Conservation (phyloP, 1,140 invertebrate species). For the Dendrolimus kikuchii region DNA sequence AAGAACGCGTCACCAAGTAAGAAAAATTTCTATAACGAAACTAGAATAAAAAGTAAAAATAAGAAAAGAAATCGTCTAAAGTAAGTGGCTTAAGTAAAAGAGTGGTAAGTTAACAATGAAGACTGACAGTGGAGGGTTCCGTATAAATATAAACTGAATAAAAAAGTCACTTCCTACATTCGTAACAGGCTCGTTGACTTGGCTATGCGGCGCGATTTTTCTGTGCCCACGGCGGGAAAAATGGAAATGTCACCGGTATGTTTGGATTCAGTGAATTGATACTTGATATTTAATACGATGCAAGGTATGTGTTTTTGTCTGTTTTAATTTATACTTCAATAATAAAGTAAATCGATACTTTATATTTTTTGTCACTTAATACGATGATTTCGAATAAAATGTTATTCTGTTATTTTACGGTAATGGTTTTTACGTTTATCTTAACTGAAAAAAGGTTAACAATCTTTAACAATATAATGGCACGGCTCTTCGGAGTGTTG, state of each 20-base stretch:
- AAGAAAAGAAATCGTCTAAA: constrained; percentile 8
- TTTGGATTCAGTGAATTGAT: constrained; percentile 20
- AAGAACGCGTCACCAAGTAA: too few relatives aligned
- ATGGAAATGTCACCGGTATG: constrained; percentile 38
- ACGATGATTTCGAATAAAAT: too few relatives aligned
- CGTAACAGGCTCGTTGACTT: constrained; percentile 19
- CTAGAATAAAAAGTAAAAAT: background rate
- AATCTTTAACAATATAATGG: too few relatives aligned
- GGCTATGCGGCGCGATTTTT: constrained; percentile 18
- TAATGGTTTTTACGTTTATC: too few relatives aligned
- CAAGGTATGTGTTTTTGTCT: background rate
- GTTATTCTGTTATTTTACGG: too few relatives aligned
- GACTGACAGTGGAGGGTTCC: constrained; percentile 27
- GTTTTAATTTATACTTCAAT: too few relatives aligned
- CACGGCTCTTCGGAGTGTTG: too few relatives aligned
- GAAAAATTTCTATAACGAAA: too few relatives aligned
- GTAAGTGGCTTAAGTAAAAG: constrained; percentile 32
- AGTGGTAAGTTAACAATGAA: constrained; percentile 26
- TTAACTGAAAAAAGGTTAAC: too few relatives aligned
- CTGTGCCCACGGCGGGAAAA: constrained; percentile 29
- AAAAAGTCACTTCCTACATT: constrained; percentile 28
- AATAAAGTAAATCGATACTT: too few relatives aligned
- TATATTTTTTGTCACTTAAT: too few relatives aligned
- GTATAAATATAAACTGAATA: constrained; percentile 26
- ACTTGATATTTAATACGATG: constrained; percentile 14